Conservation (phyloP, 2,888 invertebrate genomes). For the Blera fallax region DNA sequence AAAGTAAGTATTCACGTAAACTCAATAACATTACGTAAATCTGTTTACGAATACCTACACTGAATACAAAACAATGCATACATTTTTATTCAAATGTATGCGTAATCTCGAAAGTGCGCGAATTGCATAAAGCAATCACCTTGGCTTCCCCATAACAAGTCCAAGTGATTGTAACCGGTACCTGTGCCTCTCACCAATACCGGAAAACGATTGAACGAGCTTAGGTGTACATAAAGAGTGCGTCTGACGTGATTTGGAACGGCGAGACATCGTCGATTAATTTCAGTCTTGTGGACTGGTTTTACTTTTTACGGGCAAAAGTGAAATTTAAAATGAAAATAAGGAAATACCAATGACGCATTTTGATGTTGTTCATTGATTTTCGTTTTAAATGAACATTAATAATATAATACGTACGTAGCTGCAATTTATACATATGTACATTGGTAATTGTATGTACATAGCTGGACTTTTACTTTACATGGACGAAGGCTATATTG, state of each 20-base stretch:
- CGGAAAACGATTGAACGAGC: conserved; percentile 16
- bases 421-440: too few relatives aligned
- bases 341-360: conserved; percentile 5
- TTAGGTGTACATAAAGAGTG: neutral
- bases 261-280: conserved; percentile 5
- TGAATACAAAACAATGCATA: neutral
- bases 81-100: neutral
- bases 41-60: neutral
- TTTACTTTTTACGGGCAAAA: neutral
- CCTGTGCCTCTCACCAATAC: conserved; percentile 7
- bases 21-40: too few relatives aligned
- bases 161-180: conserved; percentile 2
- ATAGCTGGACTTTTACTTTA: too few relatives aligned
- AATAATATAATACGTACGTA: too few relatives aligned
- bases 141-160: conserved; percentile 10
- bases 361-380: neutral
- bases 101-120: neutral
- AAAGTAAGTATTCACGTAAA: too few relatives aligned
- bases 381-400: too few relatives aligned
- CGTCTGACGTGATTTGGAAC: neutral
- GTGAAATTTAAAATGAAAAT: neutral
- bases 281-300: neutral
- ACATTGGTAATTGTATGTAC: too few relatives aligned
- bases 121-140: conserved; percentile 24
- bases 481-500: too few relatives aligned